Conservation (phyloP, 92 coral and sea anemone genomes). For the Porites lobata region DNA sequence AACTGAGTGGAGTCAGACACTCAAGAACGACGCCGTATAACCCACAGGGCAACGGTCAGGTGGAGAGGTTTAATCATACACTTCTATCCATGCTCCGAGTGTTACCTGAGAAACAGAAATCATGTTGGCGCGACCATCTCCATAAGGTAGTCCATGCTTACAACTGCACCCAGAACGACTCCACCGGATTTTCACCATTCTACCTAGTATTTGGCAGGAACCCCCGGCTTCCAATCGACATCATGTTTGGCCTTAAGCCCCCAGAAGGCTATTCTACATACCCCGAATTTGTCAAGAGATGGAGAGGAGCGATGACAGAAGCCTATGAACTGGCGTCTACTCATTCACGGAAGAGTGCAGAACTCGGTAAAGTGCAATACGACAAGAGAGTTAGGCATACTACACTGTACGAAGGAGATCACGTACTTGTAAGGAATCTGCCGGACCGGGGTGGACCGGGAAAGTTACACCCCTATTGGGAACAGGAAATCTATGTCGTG, state of each 20-base stretch:
- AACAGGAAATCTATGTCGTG: slow-evolving; percentile 61
- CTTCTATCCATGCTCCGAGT: slow-evolving; percentile 68
- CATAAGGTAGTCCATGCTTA: slow-evolving; percentile 77
- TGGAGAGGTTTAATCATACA: slow-evolving; percentile 66
- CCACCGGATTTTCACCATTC: slow-evolving; percentile 79
- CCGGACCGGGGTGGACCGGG: slow-evolving; percentile 60
- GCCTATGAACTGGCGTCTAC: slow-evolving; percentile 64
- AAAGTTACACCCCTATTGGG: slow-evolving; percentile 71
- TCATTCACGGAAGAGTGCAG: slow-evolving; percentile 44
- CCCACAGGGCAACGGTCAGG: slow-evolving; percentile 68
- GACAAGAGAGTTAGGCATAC: slow-evolving; percentile 63
- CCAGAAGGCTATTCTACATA: slow-evolving; percentile 66
- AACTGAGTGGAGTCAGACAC: slow-evolving; percentile 60
- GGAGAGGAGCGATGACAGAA: slow-evolving; percentile 74
- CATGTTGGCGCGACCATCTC: slow-evolving; percentile 77
- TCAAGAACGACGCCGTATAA: slow-evolving; percentile 71
- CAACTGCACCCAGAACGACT: slow-evolving; percentile 70
- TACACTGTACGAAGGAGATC: slow-evolving; percentile 35
- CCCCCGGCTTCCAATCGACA: too few relatives aligned
- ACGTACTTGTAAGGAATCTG: slow-evolving; percentile 56
- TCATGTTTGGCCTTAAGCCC: slow-evolving; percentile 24
- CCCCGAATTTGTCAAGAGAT: slow-evolving; percentile 70
- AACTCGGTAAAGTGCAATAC: slow-evolving; percentile 42
- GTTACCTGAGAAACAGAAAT: slow-evolving; percentile 64
- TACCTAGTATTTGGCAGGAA: too few relatives aligned